Evolutionary conservation across 2,797 vertebrate species (phyloP).

Genomic region (Macropus fuliginosus): DNA sequence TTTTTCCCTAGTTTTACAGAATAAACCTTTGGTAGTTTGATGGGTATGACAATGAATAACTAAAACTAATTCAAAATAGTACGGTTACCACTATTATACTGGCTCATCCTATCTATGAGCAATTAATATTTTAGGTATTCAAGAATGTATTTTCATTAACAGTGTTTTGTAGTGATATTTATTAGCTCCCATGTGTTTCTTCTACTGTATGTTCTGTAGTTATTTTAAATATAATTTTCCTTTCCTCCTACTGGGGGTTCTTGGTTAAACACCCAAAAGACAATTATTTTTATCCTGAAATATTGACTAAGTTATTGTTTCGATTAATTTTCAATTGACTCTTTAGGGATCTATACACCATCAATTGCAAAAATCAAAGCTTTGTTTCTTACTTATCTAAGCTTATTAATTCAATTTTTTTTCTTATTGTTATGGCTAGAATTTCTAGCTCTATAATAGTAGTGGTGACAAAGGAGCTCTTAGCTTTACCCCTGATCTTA

Average conservation of each 20-base stretch:
- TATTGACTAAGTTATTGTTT: neutral
- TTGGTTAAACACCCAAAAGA: neutral
- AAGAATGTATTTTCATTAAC: neutral
- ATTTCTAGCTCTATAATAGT: neutral
- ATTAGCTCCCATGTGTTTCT: neutral
- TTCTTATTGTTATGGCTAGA: neutral
- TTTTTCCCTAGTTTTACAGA: neutral
- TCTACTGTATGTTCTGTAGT: neutral
- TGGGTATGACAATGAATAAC: neutral
- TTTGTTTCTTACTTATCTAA: neutral
- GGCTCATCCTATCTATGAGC: neutral
- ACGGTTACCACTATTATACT: neutral
- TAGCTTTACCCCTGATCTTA: neutral
- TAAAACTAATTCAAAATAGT: neutral
- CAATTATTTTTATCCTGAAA: neutral
- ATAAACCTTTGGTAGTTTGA: neutral
- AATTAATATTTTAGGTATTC: neutral
- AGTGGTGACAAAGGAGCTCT: neutral
- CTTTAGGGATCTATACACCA: neutral
- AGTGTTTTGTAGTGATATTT: neutral
- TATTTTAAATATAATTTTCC: neutral
- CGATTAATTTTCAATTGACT: neutral
- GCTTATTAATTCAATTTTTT: neutral
- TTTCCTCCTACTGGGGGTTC: neutral
- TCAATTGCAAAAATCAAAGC: neutral